Conservation (phyloP, 1,140 invertebrate species). For the Carposina sasakii region DNA sequence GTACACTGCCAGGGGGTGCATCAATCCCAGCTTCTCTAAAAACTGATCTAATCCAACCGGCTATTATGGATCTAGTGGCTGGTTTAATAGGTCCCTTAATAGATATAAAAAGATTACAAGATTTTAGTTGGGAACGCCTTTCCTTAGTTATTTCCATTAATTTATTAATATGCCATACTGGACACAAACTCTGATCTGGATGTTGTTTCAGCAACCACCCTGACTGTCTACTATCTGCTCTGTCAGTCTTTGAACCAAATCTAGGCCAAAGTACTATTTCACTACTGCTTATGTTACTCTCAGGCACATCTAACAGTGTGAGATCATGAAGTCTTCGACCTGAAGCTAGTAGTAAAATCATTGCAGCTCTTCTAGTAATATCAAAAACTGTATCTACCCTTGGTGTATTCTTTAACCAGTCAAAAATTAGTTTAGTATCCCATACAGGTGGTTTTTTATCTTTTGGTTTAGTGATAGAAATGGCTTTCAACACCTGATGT, state of each 20-base stretch:
- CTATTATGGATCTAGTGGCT: conserved; percentile 28
- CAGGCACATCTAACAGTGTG: too few species aligned
- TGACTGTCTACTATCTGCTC: conserved; percentile 20
- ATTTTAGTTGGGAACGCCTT: not conserved
- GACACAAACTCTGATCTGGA: not conserved
- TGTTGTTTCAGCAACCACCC: conserved; percentile 24
- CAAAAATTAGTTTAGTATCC: too few species aligned
- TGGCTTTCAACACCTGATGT: too few species aligned
- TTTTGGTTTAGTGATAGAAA: too few species aligned
- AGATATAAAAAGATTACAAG: not conserved
- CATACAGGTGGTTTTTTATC: too few species aligned
- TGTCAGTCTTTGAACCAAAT: conserved; percentile 40
- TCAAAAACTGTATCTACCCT: too few species aligned
- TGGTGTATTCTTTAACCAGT: too few species aligned
- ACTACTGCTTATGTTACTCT: too few species aligned
- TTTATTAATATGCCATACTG: not conserved
- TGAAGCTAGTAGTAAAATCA: too few species aligned
- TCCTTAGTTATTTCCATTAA: not conserved
- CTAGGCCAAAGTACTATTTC: conserved; percentile 31
- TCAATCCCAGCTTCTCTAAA: conserved; percentile 18
- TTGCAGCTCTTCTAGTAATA: too few species aligned
- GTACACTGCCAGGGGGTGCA: conserved; percentile 19
- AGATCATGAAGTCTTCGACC: too few species aligned
- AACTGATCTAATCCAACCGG: conserved; percentile 28
- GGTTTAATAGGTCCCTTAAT: conserved; percentile 16